Evolutionary conservation across 2,797 vertebrate genomes (phyloP).

Genomic region (Poeciliopsis presidionis): DNA sequence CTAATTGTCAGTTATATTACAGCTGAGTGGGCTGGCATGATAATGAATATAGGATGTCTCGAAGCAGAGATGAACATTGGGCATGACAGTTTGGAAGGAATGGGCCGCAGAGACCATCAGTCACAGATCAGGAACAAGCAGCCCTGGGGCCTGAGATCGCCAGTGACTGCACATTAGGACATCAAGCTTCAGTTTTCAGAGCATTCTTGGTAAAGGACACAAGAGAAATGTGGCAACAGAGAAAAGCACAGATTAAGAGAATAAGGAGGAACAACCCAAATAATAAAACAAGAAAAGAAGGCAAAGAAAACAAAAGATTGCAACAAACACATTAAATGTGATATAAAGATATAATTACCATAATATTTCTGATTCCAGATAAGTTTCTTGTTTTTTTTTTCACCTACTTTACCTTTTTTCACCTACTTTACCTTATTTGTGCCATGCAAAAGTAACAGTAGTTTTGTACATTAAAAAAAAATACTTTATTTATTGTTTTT

Average conservation of each 20-base stretch:
- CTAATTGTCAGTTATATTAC: conserved; percentile 16
- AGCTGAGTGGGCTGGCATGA: conserved; percentile 12
- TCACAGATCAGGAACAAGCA: background rate
- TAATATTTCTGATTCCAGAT: background rate
- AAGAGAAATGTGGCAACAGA: background rate
- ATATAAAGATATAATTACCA: background rate
- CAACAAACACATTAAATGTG: background rate
- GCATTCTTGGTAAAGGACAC: background rate
- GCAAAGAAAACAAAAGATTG: background rate
- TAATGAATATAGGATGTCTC: conserved; percentile 15
- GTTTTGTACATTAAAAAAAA: conserved; percentile 12
- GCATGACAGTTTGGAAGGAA: conserved; percentile 7
- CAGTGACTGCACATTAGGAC: conserved; percentile 1
- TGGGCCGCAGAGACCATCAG: conserved; percentile 9
- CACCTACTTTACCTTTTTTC: too few relatives aligned
- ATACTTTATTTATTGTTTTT: background rate
- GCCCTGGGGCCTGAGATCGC: conserved; percentile 5
- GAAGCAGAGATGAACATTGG: conserved; percentile 7
- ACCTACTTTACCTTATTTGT: background rate
- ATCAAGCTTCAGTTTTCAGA: background rate
- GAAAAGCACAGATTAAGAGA: background rate
- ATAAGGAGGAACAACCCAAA: background rate
- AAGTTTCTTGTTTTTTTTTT: background rate
- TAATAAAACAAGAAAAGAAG: background rate
- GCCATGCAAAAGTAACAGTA: background rate